A percentile compares a stretch with the other conserved stretches of the same genome.
Evolutionary conservation across 2,888 invertebrate species (phyloP).

Genomic region (Orchesellides sinensis): DNA sequence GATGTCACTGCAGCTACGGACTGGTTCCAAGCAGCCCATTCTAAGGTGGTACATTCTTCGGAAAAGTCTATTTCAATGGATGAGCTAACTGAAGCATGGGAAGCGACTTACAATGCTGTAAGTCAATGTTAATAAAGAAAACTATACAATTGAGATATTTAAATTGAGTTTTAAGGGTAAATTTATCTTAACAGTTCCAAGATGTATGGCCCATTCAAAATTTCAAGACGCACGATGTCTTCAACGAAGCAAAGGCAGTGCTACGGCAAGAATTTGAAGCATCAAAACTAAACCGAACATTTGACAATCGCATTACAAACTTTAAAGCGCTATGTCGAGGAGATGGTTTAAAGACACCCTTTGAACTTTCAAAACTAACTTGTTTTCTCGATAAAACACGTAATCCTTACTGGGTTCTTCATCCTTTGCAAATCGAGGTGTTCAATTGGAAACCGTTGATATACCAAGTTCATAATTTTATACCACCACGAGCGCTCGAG

Average conservation of each 20-base stretch:
- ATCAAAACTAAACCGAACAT: slow-evolving; percentile 25
- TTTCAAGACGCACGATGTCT: slow-evolving; percentile 55
- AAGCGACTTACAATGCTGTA: slow-evolving; percentile 37
- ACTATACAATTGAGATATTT: no score
- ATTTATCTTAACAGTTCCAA: slow-evolving; percentile 26
- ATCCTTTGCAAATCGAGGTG: slow-evolving; percentile 48
- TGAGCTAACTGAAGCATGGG: slow-evolving; percentile 41
- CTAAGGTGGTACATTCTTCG: slow-evolving; percentile 16
- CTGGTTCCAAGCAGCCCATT: slow-evolving; percentile 54
- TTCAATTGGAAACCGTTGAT: slow-evolving; percentile 41
- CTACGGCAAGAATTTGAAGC: slow-evolving; percentile 17
- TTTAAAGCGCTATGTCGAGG: slow-evolving; percentile 57
- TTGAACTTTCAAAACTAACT: background rate
- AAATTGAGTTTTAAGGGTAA: no score
- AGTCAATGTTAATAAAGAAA: background rate
- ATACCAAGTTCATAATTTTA: slow-evolving; percentile 49
- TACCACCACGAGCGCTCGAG: slow-evolving; percentile 14
- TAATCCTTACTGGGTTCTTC: slow-evolving; percentile 29
- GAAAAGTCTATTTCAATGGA: slow-evolving; percentile 26
- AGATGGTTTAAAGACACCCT: slow-evolving; percentile 7
- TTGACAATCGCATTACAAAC: slow-evolving; percentile 14
- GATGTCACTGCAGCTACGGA: slow-evolving; percentile 42
- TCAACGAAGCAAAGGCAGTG: slow-evolving; percentile 33
- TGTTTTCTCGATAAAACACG: slow-evolving; percentile 25
- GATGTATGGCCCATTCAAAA: slow-evolving; percentile 34